These are phyloP conservation scores for Chlamydotis undulata DNA, from an alignment of 2,113 vertebrate species.

Conservation along the genomic window DNA sequence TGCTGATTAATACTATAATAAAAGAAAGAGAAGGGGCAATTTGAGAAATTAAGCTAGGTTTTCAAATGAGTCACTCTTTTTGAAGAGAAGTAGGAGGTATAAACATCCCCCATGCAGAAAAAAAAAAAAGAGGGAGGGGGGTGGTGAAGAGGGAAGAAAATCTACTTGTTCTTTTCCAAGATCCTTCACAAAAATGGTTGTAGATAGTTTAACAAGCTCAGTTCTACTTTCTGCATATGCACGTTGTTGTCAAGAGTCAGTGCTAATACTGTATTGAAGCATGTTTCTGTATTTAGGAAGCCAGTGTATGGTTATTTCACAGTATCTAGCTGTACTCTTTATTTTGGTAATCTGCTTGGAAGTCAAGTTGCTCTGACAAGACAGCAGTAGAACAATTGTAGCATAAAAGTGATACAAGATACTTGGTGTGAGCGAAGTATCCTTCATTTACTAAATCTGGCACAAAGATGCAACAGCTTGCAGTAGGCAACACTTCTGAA, in stretches of 20 bases:
- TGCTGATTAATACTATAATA: background rate
- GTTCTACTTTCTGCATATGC: background rate
- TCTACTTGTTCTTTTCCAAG: background rate
- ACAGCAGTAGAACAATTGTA: background rate
- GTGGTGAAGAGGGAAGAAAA: background rate
- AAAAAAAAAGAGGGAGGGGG: too few species aligned
- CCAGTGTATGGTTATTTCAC: background rate
- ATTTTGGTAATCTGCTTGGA: background rate
- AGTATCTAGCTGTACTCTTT: background rate
- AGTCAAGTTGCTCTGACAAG: background rate
- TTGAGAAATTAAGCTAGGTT: background rate
- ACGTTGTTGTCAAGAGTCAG: background rate
- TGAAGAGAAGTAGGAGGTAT: background rate
- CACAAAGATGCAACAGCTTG: slow-evolving; percentile 2
- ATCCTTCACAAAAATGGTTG: background rate
- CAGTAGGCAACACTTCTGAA: background rate
- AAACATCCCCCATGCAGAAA: background rate
- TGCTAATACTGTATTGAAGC: background rate
- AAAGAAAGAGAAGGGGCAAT: background rate
- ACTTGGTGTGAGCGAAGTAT: background rate
- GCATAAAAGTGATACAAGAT: background rate
- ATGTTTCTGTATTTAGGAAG: background rate
- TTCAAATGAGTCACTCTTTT: background rate
- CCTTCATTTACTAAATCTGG: slow-evolving; percentile 7
- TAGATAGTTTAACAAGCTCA: background rate